Conservation (phyloP, 2,888 invertebrate species). For the Macrophya alboannulata region DNA sequence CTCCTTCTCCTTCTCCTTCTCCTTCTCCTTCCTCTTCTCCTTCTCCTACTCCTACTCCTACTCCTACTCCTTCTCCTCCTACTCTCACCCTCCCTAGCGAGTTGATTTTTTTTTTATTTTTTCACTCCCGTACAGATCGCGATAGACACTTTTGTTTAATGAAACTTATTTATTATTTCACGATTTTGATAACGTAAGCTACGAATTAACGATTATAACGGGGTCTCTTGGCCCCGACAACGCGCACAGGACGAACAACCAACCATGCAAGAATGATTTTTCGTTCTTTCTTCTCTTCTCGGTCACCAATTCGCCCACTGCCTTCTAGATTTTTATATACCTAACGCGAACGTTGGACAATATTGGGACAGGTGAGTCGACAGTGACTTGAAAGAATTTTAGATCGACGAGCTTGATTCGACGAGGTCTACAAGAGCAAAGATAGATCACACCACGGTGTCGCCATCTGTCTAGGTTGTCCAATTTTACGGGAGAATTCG, state of each 20-base stretch:
- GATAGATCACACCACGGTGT: neutral
- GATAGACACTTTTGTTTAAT: neutral
- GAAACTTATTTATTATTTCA: neutral
- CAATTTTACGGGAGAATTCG: neutral
- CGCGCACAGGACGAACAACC: slow-evolving; percentile 58
- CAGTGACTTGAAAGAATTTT: slow-evolving; percentile 22
- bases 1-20: neutral
- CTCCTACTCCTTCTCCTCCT: slow-evolving; percentile 57
- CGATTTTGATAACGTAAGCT: neutral
- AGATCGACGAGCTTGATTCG: slow-evolving; percentile 3
- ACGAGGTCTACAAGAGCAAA: neutral
- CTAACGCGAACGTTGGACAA: slow-evolving; percentile 8
- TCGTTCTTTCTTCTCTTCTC: slow-evolving; percentile 62
- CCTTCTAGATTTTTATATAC: slow-evolving; percentile 30
- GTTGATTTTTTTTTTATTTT: slow-evolving; percentile 22
- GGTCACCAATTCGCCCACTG: slow-evolving; percentile 48
- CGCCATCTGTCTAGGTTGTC: slow-evolving; percentile 6
- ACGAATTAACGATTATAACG: slow-evolving; percentile 20
- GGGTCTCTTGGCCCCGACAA: slow-evolving; percentile 44
- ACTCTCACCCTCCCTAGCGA: slow-evolving; percentile 46
- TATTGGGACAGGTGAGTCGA: slow-evolving; percentile 20
- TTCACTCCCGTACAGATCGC: slow-evolving; percentile 18
- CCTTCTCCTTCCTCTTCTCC: neutral
- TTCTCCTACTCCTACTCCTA: slow-evolving; percentile 36
- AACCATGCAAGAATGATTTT: slow-evolving; percentile 65